Evolutionary conservation across 1,140 invertebrate genomes (phyloP), one percentile per base, ranked within the genome.

Genomic region (Drosophila sproati): DNA sequence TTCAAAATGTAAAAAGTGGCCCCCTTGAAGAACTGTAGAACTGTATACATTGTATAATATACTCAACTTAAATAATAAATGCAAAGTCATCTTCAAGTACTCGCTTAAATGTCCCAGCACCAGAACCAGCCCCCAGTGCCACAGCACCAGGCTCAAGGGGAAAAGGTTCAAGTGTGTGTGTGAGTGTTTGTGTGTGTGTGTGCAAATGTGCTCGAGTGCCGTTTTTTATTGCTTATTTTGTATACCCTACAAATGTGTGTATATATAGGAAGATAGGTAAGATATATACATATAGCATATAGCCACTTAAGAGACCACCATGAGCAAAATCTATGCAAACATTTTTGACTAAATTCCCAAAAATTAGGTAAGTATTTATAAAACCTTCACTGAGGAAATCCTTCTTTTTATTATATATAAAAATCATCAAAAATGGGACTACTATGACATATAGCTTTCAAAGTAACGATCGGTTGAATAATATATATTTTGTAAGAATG

Each of bases 21-120:
- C 5, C 5, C 20, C 35, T 34, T 12, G 28, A 45, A 69, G 79
- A 69, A 55, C 52, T 69, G 29, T 32, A 37, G 31, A 59, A 77
- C 63, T 66, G 3, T 6, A 43, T 10, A 43, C 3, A 39, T 8
- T 43, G n/a, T n/a, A 43, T 43, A 43, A 3, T 3, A 41, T 41
- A 41, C 8, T 10, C 39, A 43, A n/a, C 10, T 54, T 78, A 82
- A 60, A 72, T 51, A 37, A 64, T 52, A 60, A 48, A 51, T 62
- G 72, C 72, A 51, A 48, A 74, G 72, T 74, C 72, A 74, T 66
- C 72, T 31, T 51, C 10, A 43, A 74, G 57, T 74, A 31, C 47
- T 61, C 57, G 54, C 37, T 59, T 32, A 37, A 37, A 20, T 20
- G 20, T 20, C 20, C 20, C 20, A 20, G 20, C 20, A 20, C 20